Percentiles rank a stretch among this genome's conserved stretches.
Conservation (phyloP, 2,797 vertebrate species). For the Cygnus olor region DNA sequence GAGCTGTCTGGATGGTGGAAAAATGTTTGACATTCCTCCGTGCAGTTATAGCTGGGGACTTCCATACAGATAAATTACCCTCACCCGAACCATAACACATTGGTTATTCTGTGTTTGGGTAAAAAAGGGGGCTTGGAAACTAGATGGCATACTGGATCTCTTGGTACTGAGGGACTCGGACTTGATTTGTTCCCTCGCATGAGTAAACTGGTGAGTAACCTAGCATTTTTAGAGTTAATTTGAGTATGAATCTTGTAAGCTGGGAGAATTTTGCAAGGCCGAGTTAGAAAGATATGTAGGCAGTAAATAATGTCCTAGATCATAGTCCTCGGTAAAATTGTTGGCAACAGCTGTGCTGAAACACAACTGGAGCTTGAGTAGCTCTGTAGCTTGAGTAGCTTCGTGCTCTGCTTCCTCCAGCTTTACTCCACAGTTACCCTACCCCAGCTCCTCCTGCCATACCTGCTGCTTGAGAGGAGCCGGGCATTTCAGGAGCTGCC, state of each 20-base stretch:
- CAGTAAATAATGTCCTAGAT: neutral
- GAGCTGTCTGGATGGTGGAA: neutral
- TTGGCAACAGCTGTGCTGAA: neutral
- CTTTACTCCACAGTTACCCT: accelerated
- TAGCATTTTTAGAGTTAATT: neutral
- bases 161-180: neutral
- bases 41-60: neutral
- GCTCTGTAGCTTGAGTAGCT: neutral
- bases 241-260: neutral
- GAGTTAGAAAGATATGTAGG: neutral
- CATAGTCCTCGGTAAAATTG: neutral
- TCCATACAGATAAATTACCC: neutral
- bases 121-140: neutral
- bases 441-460: neutral
- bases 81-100: neutral
- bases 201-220: neutral
- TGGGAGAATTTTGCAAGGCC: neutral
- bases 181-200: neutral
- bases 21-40: neutral
- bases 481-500: accelerated
- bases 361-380: neutral
- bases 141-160: neutral
- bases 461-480: neutral
- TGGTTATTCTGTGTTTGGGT: neutral
- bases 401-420: neutral